Conservation (phyloP, 2,797 vertebrate genomes). For the Pantherophis alleghaniensis region DNA sequence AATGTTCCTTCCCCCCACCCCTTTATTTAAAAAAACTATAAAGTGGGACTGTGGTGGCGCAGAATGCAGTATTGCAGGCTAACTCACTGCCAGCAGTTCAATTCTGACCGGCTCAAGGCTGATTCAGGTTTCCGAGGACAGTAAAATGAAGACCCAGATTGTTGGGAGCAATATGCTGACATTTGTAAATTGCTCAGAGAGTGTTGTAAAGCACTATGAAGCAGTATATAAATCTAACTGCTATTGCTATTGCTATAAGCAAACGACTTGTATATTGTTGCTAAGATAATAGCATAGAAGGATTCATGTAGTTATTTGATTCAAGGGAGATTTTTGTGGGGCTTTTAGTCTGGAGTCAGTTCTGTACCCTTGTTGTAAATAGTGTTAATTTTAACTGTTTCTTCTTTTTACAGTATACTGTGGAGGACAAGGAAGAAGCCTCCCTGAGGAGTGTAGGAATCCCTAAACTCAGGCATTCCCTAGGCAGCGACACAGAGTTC, state of each 20-base stretch:
- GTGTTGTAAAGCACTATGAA: neutral
- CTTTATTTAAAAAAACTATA: neutral
- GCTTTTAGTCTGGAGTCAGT: neutral
- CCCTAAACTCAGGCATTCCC: neutral
- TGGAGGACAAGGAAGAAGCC: neutral
- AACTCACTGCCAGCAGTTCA: neutral
- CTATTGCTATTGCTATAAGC: neutral
- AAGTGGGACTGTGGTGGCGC: neutral
- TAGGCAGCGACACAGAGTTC: neutral
- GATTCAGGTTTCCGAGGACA: neutral
- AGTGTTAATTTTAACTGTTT: neutral
- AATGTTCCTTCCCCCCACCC: neutral
- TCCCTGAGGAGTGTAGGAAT: neutral
- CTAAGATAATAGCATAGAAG: neutral
- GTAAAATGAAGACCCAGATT: neutral
- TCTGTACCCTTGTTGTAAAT: neutral
- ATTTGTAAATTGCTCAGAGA: neutral
- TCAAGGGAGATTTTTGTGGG: neutral
- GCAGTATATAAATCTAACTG: neutral
- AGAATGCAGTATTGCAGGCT: neutral
- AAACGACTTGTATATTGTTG: neutral
- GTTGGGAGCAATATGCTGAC: neutral
- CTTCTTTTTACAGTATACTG: neutral
- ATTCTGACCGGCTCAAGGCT: neutral
- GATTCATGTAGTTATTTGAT: neutral